Conservation (phyloP, 1,140 invertebrate genomes). For the Leptestheria dahalacensis region DNA sequence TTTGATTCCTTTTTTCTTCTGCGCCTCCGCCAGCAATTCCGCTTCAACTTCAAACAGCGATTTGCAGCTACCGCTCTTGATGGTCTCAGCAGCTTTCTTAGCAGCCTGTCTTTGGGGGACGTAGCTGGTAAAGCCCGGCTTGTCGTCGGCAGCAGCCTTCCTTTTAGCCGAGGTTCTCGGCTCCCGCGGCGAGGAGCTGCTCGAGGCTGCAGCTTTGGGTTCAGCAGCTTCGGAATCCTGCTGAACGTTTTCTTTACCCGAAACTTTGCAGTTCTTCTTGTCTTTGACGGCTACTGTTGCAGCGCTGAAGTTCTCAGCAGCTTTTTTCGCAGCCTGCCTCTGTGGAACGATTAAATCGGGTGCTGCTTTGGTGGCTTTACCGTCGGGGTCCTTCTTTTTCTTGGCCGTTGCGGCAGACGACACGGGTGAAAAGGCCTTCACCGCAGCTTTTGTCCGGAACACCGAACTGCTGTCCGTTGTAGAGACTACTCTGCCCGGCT, state of each 20-base stretch:
- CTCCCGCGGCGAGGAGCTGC: constrained; percentile 1
- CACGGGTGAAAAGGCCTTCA: constrained; percentile 53
- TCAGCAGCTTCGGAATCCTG: constrained; percentile 22
- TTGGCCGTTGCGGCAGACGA: constrained; percentile 22
- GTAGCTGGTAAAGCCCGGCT: constrained; percentile 31
- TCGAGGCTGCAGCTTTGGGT: constrained; percentile 18
- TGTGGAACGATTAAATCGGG: constrained; percentile 78
- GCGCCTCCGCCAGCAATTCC: constrained; percentile 5
- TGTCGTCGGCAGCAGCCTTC: constrained; percentile 6
- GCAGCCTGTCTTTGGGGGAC: constrained; percentile 78
- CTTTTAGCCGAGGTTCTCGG: constrained; percentile 13
- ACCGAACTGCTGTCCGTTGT: not conserved
- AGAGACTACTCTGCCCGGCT: constrained; percentile 17
- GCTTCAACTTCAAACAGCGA: constrained; percentile 13
- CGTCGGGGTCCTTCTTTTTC: constrained; percentile 33
- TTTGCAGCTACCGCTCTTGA: constrained; percentile 39
- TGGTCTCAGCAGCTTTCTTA: constrained; percentile 76
- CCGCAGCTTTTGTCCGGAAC: constrained; percentile 58
- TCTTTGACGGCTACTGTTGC: constrained; percentile 22
- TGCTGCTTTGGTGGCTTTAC: constrained; percentile 30
- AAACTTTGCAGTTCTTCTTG: constrained; percentile 1
- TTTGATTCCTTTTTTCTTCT: not conserved
- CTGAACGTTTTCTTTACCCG: constrained; percentile 25
- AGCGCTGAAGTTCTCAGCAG: constrained; percentile 60
- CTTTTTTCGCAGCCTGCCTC: constrained; percentile 75